phyloP scores from a whole-genome alignment of 1,140 invertebrate genomes.

The Drosophila bifasciata region DNA sequence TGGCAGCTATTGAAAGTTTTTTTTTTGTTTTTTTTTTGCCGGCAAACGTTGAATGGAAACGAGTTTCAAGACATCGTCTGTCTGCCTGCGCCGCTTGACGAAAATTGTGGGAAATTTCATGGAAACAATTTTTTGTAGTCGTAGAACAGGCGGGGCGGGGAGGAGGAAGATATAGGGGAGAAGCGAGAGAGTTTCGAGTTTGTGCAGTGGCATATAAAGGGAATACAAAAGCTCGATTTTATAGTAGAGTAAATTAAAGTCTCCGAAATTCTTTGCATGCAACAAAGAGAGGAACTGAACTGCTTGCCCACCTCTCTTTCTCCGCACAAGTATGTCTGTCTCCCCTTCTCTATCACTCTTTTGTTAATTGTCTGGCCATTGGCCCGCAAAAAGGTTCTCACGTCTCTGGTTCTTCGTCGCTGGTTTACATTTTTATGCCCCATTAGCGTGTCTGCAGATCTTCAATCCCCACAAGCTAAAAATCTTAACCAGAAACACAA shows the following conservation, averaged over 20 bases:
- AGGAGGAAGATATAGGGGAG: neutral
- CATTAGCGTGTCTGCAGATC: constrained; percentile 41
- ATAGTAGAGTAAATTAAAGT: constrained; percentile 47
- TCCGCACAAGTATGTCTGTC: neutral
- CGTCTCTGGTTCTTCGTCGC: constrained; percentile 54
- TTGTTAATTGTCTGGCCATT: constrained; percentile 59
- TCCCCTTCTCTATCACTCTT: constrained; percentile 15
- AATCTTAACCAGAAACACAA: neutral
- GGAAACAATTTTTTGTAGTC: constrained; percentile 70
- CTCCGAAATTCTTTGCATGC: constrained; percentile 46
- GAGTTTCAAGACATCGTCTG: constrained; percentile 47
- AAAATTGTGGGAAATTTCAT: constrained; percentile 80
- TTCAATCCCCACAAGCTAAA: constrained; percentile 18
- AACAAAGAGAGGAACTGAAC: constrained; percentile 10
- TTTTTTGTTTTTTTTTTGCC: constrained; percentile 25
- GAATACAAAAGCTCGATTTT: constrained; percentile 47
- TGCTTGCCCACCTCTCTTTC: neutral
- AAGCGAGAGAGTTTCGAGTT: constrained; percentile 2
- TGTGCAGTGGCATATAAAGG: constrained; percentile 41
- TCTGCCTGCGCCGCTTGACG: constrained; percentile 38
- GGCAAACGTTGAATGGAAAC: constrained; percentile 59
- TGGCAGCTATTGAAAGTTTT: constrained; percentile 55
- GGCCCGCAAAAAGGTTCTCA: constrained; percentile 67
- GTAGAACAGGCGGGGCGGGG: constrained; percentile 10
- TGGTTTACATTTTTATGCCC: constrained; percentile 44